phyloP scores from a whole-genome alignment of 1,140 invertebrate genomes.

The Carcinoscorpius rotundicauda region DNA sequence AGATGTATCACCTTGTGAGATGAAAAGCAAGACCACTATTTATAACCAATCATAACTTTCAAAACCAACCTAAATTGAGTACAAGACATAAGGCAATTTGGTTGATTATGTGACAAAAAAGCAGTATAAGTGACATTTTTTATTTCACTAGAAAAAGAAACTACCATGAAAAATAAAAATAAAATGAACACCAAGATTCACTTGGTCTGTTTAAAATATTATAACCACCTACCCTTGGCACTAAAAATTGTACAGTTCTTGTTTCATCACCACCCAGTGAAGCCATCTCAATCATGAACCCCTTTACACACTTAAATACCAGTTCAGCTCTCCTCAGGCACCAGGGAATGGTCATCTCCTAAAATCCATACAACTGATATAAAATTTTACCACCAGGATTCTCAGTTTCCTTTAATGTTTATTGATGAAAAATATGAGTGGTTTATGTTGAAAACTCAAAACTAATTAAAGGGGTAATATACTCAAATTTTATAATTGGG shows the following conservation, averaged over 20 bases:
- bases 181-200: slow-evolving; percentile 1
- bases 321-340: slow-evolving; percentile 89
- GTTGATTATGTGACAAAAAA: slow-evolving; percentile 5
- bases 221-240: slow-evolving; percentile 48
- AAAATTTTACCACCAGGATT: not conserved
- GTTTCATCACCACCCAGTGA: slow-evolving; percentile 74
- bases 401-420: too few species aligned
- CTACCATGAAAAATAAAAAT: too few species aligned
- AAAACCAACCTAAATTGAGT: not conserved
- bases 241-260: slow-evolving; percentile 70
- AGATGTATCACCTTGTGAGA: too few species aligned
- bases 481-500: too few species aligned
- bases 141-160: not conserved
- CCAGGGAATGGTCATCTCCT: slow-evolving; percentile 95
- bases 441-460: too few species aligned
- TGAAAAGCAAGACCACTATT: too few species aligned
- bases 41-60: too few species aligned
- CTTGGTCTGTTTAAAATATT: not conserved
- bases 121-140: not conserved
- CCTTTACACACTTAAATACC: slow-evolving; percentile 97
- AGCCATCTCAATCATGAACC: slow-evolving; percentile 97
- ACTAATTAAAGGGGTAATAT: too few species aligned
- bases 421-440: too few species aligned
- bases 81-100: slow-evolving; percentile 4
- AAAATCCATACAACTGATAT: slow-evolving; percentile 25